Conservation (phyloP, 2,113 vertebrate species). For the Bucco capensis region DNA sequence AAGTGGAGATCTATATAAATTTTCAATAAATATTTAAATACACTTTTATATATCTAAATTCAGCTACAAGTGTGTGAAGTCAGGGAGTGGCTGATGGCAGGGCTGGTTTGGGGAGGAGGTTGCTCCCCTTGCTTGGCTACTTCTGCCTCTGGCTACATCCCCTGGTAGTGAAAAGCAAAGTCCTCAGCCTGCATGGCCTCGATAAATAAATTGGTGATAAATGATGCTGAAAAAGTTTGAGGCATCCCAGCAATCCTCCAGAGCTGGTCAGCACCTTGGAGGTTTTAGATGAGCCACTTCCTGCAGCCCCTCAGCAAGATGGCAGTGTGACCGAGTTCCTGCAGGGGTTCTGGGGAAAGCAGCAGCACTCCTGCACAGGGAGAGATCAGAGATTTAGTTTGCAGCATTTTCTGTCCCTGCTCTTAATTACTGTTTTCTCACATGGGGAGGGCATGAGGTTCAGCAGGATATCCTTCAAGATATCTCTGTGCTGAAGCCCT, state of each 20-base stretch:
- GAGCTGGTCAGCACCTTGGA: not conserved
- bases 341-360: not conserved
- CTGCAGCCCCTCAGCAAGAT: accelerated
- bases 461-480: not conserved
- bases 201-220: not conserved
- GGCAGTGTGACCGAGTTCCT: accelerated
- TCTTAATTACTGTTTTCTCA: not conserved
- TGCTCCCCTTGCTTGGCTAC: accelerated
- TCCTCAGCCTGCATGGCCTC: accelerated
- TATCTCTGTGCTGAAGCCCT: not conserved
- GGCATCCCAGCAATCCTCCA: accelerated
- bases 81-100: not conserved
- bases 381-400: not conserved
- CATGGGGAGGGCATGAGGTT: not conserved
- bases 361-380: not conserved
- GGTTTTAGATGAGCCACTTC: not conserved
- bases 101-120: not conserved
- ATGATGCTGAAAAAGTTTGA: not conserved
- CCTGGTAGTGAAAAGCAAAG: not conserved
- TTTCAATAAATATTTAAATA: too few relatives aligned
- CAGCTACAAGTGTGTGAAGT: too few relatives aligned
- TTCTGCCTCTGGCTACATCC: not conserved
- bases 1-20: too few relatives aligned
- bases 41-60: too few relatives aligned
- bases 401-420: not conserved